Evolutionary conservation across 2,888 invertebrate genomes (phyloP).

Genomic region (Drosophila anomelani): DNA sequence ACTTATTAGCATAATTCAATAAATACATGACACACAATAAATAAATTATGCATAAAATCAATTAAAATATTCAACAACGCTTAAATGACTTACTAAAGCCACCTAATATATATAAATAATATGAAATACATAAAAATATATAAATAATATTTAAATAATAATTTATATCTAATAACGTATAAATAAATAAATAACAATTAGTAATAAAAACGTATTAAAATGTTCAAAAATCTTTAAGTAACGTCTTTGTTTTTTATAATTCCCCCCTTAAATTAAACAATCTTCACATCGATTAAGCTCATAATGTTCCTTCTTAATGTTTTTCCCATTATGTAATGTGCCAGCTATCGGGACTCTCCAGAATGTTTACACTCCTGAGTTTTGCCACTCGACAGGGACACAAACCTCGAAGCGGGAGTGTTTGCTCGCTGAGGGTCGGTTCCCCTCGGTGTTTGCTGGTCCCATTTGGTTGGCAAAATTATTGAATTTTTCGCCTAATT

Average conservation of each 20-base stretch:
- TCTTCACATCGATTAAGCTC: background rate
- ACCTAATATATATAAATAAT: no score
- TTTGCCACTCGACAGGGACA: constrained; percentile 25
- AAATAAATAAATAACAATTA: background rate
- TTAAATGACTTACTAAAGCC: background rate
- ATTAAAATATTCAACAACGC: background rate
- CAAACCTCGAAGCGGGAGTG: constrained; percentile 10
- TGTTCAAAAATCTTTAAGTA: background rate
- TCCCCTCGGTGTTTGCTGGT: constrained; percentile 14
- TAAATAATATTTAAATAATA: no score
- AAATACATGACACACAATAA: no score
- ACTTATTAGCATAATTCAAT: no score
- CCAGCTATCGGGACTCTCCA: constrained; percentile 27
- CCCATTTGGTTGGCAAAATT: constrained; percentile 37
- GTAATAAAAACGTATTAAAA: no score
- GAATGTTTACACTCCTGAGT: constrained; percentile 33
- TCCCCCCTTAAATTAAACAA: background rate
- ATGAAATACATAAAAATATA: no score
- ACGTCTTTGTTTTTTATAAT: background rate
- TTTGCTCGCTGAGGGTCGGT: constrained; percentile 12
- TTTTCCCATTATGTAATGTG: constrained; percentile 13
- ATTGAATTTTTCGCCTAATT: constrained; percentile 73
- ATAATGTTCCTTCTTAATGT: constrained; percentile 11
- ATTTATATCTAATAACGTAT: no score
- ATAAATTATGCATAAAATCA: background rate